A percentile compares a stretch with the other conserved stretches of the same genome.
phyloP scores from a whole-genome alignment of 2,797 vertebrate genomes.

The Myoxocephalus aenaeus region DNA sequence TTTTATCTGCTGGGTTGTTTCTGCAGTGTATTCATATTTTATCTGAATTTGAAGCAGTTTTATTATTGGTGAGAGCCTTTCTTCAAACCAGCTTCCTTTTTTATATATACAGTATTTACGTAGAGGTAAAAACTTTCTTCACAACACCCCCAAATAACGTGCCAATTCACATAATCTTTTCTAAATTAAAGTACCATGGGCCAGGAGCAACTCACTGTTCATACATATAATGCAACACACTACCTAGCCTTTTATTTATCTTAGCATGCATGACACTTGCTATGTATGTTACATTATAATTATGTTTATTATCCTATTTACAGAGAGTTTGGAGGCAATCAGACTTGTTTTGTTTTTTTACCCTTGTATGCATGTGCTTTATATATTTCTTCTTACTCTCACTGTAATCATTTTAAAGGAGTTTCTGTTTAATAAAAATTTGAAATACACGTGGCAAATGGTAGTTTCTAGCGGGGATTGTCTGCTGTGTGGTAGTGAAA shows the following conservation, averaged over 20 bases:
- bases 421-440: conserved; percentile 80
- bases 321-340: conserved; percentile 68
- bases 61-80: conserved; percentile 56
- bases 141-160: conserved; percentile 42
- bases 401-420: conserved; percentile 76
- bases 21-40: conserved; percentile 60
- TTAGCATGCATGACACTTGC: conserved; percentile 75
- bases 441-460: conserved; percentile 48
- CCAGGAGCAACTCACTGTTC: conserved; percentile 32
- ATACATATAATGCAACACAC: conserved; percentile 65
- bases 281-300: conserved; percentile 70
- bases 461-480: conserved; percentile 6
- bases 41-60: conserved; percentile 60
- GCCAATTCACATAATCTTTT: conserved; percentile 36
- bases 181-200: conserved; percentile 44
- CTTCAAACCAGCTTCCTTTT: conserved; percentile 50
- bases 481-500: not conserved
- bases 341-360: conserved; percentile 61
- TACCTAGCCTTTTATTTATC: conserved; percentile 77
- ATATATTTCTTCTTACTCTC: conserved; percentile 66
- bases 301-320: conserved; percentile 68
- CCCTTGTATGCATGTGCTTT: conserved; percentile 81
- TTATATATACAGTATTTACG: conserved; percentile 42
- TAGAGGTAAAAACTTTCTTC: conserved; percentile 30
- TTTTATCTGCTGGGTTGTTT: conserved; percentile 58